Evolutionary conservation across 2,113 vertebrate species (phyloP).

Genomic region (Recurvirostra avosetta): DNA sequence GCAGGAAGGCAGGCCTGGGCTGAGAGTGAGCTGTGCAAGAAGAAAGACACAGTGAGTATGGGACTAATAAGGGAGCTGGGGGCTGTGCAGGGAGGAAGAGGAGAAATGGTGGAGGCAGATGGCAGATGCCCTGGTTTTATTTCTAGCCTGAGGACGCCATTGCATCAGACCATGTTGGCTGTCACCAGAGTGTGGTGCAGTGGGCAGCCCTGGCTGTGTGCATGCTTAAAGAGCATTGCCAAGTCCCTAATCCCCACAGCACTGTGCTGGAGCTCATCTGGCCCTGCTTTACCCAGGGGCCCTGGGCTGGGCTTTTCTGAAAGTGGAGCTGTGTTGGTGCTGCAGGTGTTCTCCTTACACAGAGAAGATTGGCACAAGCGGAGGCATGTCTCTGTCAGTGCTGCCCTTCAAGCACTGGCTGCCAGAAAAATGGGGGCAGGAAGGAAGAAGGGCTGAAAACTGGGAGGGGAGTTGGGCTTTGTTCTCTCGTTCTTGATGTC

Average conservation of each 20-base stretch:
- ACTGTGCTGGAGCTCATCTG: not conserved
- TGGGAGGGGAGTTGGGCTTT: fast-evolving
- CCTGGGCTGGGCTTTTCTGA: not conserved
- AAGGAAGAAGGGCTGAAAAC: not conserved
- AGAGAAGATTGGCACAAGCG: not conserved
- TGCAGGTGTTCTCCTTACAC: not conserved
- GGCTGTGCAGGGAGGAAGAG: not conserved
- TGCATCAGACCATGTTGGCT: not conserved
- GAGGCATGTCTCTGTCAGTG: not conserved
- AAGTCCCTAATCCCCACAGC: not conserved
- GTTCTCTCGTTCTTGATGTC: not conserved
- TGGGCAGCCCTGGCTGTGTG: not conserved
- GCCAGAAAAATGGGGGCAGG: not conserved
- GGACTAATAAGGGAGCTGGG: not conserved
- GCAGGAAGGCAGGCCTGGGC: not conserved
- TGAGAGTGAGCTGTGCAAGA: not conserved
- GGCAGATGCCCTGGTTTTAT: not conserved
- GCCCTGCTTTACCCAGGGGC: not conserved
- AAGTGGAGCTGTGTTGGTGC: not conserved
- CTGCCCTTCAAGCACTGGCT: not conserved
- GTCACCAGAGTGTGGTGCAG: fast-evolving
- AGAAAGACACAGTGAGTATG: not conserved
- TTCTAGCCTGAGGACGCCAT: not conserved
- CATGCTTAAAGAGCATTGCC: not conserved
- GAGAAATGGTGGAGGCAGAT: not conserved